Evolutionary conservation across 2,888 invertebrate genomes (phyloP), one percentile per base, ranked within the genome.

Genomic region (Erynnis tages): DNA sequence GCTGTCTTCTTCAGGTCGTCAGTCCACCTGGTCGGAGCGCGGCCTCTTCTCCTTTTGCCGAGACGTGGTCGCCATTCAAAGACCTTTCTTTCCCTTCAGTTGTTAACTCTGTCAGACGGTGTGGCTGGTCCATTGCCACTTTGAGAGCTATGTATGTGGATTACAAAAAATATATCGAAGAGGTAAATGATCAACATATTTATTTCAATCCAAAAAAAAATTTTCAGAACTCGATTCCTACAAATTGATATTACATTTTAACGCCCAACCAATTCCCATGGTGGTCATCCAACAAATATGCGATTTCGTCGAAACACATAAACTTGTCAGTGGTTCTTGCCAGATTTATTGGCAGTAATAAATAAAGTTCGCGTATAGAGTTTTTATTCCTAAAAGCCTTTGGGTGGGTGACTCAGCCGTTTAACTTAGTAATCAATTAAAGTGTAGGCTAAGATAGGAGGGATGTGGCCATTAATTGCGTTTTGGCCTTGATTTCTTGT

Each of bases 321-420:
- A 61, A 62, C 40, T 45, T 57, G 58, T 60, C 58, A 35, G 54
- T 29, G 35, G 10, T 32, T 17, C 4, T 3, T 4, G 8, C 43
- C 45, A 58, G 64, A 67, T 67, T 66, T 67, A 67, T 64, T 52
- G 53, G 57, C 16, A 13, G 57, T 55, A 63, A 62, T 67, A 65
- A 52, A 54, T 44, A 57, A 56, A 53, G 30, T 17, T 54, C 49
- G 44, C 47, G 48, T 43, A 56, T 47, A 54, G 54, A 29, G 19
- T 37, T 46, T 56, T 37, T 46, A 49, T 30, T 17, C 8, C 41
- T 27, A 10, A 34, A 14, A 16, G 4, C 8, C 21, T 21, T 34
- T 7, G 14, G 32, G 17, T 34, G 4, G 13, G 14, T 50, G 43
- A 50, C 27, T 50, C 25, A 50, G 23, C 21, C 14, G 13, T 50